A percentile compares a stretch with the other conserved stretches of the same genome.
Conservation (phyloP, 2,797 vertebrate genomes). For the Hippopotamyrus pictus region DNA sequence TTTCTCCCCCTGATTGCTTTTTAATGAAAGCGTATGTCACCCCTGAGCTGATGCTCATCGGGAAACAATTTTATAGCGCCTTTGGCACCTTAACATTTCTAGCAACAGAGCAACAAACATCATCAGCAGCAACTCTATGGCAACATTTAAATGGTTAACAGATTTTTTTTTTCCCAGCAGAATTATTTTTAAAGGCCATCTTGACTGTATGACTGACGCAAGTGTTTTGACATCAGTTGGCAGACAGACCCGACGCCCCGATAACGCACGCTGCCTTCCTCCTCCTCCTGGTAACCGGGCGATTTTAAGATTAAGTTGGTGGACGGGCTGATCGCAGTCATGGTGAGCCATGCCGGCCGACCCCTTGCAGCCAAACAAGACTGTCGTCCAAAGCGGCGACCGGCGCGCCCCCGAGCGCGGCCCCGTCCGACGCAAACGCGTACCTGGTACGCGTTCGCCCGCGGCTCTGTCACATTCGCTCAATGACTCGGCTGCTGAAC, state of each 20-base stretch:
- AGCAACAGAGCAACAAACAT: constrained; percentile 36
- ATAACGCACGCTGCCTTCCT: neutral
- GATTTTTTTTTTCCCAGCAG: constrained; percentile 19
- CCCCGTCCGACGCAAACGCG: constrained; percentile 38
- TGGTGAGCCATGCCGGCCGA: neutral
- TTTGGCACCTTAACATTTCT: constrained; percentile 46
- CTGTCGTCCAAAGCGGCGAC: neutral
- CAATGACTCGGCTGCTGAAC: constrained; percentile 53
- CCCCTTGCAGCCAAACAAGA: neutral
- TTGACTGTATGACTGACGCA: neutral
- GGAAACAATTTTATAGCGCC: constrained; percentile 42
- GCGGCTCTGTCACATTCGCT: constrained; percentile 48
- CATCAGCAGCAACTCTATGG: constrained; percentile 19
- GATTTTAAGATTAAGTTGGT: neutral
- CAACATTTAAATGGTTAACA: constrained; percentile 35
- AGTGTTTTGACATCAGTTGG: constrained; percentile 22
- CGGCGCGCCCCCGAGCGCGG: constrained; percentile 6
- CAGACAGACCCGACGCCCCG: constrained; percentile 6
- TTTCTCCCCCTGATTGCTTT: constrained; percentile 21
- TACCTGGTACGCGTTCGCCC: constrained; percentile 54
- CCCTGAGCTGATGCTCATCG: constrained; percentile 38
- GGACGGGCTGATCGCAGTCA: neutral
- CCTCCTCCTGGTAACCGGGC: neutral
- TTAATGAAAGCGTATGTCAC: constrained; percentile 41
- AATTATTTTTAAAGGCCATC: constrained; percentile 35